Base-by-base conservation (phyloP, 2,797 vertebrate genomes). In the Peromyscus eremicus region DNA sequence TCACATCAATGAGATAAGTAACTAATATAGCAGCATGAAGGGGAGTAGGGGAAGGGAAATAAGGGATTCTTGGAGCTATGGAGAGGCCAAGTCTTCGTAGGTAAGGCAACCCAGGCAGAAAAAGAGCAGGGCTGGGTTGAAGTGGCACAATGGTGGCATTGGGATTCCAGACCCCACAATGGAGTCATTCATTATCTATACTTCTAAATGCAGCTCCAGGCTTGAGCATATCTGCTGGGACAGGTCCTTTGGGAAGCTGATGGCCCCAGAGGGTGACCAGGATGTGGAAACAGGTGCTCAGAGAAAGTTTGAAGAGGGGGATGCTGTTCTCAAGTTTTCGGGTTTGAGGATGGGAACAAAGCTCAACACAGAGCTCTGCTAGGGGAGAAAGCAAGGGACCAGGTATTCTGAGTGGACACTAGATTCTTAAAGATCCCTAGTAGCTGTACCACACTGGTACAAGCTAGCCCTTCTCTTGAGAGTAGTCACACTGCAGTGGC, bases 131-230 rank as follows among this genome's bases (percentile, higher is more conserved):
- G 5, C 1, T 5, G 29, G 32, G 29, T 1, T 23, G 9, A 4
- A 16, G 19, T 37, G 32, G 6, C 6, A 1, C 6, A 4, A 3
- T 0, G 0, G 0, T 13, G 10, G 86, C 6, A 3, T 37, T 1
- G 0, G 91, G 34, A 37, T 6, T 16, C 6, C 8, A 21, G 43
- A 1, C 3, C 34, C 25, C 0, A 0, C 16, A 17, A 23, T 19
- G 5, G 7, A 88, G 34, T 29, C 6, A 3, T 10, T 17, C 6
- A 2, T 10, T 17, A 19, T 40, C 25, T 25, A 7, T 0, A 27
- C 12, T 29, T 40, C n/a, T n/a, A 17, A 25, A 2, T 19, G 5
- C 6, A 43, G 0, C 8, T 70, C n/a, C 64, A 25, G 23, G 49
- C 13, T 0, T 9, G 34, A 46, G n/a, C 4, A 1, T 13, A 6